phyloP scores from a whole-genome alignment of 1,140 invertebrate genomes.

The Episyrphus balteatus region DNA sequence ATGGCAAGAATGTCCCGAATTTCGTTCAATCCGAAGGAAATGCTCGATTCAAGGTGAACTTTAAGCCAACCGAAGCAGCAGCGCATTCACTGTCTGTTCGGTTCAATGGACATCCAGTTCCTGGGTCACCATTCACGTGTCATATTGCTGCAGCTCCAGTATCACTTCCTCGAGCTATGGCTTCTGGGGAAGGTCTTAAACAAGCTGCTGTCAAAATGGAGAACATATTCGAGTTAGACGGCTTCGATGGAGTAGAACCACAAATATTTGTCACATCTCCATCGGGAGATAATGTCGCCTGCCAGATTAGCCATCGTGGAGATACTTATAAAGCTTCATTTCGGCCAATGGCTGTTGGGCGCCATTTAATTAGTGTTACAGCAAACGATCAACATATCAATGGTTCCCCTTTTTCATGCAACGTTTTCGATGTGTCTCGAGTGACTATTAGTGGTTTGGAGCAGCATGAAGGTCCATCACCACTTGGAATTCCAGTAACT shows the following conservation, averaged over 20 bases:
- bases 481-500: conserved; percentile 72
- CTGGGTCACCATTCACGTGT: conserved; percentile 83
- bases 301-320: conserved; percentile 47
- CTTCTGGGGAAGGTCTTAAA: conserved; percentile 46
- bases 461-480: conserved; percentile 45
- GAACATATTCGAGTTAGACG: conserved; percentile 33
- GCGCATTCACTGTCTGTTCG: conserved; percentile 81
- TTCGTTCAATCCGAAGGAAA: conserved; percentile 97
- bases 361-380: conserved; percentile 70
- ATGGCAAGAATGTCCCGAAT: conserved; percentile 94
- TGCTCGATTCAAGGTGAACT: conserved; percentile 91
- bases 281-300: conserved; percentile 61
- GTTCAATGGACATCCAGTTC: conserved; percentile 93
- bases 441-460: conserved; percentile 69
- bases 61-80: conserved; percentile 87
- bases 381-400: conserved; percentile 73
- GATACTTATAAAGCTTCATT: conserved; percentile 64
- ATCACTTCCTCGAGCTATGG: conserved; percentile 39
- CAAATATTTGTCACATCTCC: conserved; percentile 68
- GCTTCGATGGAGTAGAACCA: conserved; percentile 43
- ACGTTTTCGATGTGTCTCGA: conserved; percentile 81
- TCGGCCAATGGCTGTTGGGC: conserved; percentile 71
- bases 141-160: conserved; percentile 47
- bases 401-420: conserved; percentile 86
- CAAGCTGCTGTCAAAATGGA: conserved; percentile 44